A percentile compares a stretch with the other conserved stretches of the same genome.
phyloP scores from a whole-genome alignment of 2,888 invertebrate species.

The Galerucella pusilla region DNA sequence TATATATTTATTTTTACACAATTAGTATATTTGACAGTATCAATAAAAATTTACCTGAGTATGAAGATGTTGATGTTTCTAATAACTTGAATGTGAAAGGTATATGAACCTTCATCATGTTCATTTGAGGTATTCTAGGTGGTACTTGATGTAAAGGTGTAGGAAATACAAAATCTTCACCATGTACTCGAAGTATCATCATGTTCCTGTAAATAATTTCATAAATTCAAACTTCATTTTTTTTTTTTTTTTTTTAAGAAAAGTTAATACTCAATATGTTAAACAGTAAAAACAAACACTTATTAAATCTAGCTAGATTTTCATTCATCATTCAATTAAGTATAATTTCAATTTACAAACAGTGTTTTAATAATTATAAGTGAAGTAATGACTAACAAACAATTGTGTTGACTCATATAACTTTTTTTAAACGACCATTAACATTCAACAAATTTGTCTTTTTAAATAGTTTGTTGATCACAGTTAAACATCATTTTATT shows the following conservation, averaged over 20 bases:
- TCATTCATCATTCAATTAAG: neutral
- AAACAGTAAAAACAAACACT: too few species aligned
- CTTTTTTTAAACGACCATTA: neutral
- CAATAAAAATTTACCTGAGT: conserved; percentile 70
- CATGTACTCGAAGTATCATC: conserved; percentile 80
- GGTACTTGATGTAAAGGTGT: conserved; percentile 65
- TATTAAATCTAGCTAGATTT: neutral
- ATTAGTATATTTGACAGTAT: neutral
- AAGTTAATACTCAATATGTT: too few species aligned
- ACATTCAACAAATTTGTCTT: neutral
- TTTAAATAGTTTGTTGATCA: neutral
- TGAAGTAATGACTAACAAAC: neutral
- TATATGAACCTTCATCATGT: conserved; percentile 87
- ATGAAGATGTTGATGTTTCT: conserved; percentile 77
- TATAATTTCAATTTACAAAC: neutral
- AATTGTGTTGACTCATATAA: neutral
- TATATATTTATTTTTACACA: neutral
- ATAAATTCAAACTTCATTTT: neutral
- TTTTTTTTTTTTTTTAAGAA: too few species aligned
- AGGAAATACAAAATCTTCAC: conserved; percentile 72
- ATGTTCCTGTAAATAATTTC: conserved; percentile 71
- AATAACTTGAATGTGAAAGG: conserved; percentile 83
- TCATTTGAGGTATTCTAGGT: conserved; percentile 77
- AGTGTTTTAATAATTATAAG: neutral
- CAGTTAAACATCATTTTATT: neutral